Percentiles rank a stretch among this genome's conserved stretches.
Evolutionary conservation across 2,797 vertebrate species (phyloP).

Genomic region (Periophthalmus magnuspinnatus): DNA sequence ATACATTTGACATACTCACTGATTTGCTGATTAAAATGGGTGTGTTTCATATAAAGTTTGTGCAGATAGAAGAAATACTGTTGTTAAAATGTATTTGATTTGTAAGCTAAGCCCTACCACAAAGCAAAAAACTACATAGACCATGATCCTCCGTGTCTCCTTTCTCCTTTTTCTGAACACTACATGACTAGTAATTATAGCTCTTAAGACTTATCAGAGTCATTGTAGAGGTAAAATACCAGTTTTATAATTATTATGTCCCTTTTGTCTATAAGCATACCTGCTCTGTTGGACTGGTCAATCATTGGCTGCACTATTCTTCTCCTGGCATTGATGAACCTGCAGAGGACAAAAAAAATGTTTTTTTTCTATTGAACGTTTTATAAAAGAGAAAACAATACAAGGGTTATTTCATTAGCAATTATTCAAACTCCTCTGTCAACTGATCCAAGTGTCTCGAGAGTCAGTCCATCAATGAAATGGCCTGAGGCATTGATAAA

Average conservation of each 20-base stretch:
- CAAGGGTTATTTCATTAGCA: slow-evolving; percentile 13
- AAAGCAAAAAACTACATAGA: no score
- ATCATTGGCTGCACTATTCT: slow-evolving; percentile 99
- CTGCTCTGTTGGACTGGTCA: slow-evolving; percentile 98
- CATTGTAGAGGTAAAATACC: background rate
- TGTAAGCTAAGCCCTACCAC: no score
- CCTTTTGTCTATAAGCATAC: slow-evolving; percentile 61
- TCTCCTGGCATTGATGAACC: slow-evolving; percentile 98
- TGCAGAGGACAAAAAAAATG: slow-evolving; percentile 48
- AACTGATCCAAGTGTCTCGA: slow-evolving; percentile 33
- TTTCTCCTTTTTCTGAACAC: no score
- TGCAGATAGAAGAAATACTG: no score
- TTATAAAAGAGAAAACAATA: background rate
- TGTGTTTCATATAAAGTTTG: no score
- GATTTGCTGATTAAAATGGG: no score
- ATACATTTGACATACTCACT: no score
- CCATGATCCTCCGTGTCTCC: no score
- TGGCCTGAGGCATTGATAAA: slow-evolving; percentile 47
- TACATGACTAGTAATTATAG: no score
- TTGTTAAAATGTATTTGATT: no score
- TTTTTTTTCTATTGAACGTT: background rate
- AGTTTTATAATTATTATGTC: background rate
- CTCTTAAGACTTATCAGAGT: no score
- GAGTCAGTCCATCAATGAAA: slow-evolving; percentile 28
- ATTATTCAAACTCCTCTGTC: slow-evolving; percentile 24